phyloP scores from a whole-genome alignment of 1,140 invertebrate species.

The Monochamus saltuarius region DNA sequence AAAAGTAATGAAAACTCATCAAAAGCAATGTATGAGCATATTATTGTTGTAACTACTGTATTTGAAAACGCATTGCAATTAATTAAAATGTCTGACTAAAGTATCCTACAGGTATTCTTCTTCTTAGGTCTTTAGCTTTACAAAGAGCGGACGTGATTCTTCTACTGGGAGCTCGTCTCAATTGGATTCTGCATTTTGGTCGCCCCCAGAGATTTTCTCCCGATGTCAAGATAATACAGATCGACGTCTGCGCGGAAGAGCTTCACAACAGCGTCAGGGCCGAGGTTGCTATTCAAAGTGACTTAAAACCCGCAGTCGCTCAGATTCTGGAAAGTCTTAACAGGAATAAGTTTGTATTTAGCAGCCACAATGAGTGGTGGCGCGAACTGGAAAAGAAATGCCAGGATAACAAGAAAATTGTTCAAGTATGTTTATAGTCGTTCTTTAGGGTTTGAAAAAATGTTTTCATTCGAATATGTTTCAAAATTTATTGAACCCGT shows the following conservation, averaged over 20 bases:
- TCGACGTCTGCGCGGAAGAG: constrained; percentile 89
- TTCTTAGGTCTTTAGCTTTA: constrained; percentile 72
- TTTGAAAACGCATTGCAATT: no score
- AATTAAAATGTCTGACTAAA: no score
- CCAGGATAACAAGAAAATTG: constrained; percentile 60
- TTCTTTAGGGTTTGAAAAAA: neutral
- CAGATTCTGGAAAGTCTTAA: constrained; percentile 54
- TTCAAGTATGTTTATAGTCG: constrained; percentile 52
- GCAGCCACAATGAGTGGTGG: constrained; percentile 60
- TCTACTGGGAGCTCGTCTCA: constrained; percentile 86
- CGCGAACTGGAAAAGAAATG: constrained; percentile 59
- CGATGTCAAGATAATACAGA: constrained; percentile 88
- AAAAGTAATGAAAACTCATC: no score
- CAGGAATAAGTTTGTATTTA: constrained; percentile 56
- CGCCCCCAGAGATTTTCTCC: constrained; percentile 78
- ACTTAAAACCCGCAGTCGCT: constrained; percentile 42
- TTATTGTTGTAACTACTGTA: no score
- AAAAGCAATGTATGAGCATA: no score
- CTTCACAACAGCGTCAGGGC: constrained; percentile 81
- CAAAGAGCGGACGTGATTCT: constrained; percentile 87
- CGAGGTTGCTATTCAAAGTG: constrained; percentile 44
- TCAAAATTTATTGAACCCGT: no score
- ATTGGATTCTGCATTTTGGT: constrained; percentile 98
- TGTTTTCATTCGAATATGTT: no score
- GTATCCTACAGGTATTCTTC: no score